Base-by-base conservation (phyloP, 2,797 vertebrate genomes). In the Cichlasoma orientale region DNA sequence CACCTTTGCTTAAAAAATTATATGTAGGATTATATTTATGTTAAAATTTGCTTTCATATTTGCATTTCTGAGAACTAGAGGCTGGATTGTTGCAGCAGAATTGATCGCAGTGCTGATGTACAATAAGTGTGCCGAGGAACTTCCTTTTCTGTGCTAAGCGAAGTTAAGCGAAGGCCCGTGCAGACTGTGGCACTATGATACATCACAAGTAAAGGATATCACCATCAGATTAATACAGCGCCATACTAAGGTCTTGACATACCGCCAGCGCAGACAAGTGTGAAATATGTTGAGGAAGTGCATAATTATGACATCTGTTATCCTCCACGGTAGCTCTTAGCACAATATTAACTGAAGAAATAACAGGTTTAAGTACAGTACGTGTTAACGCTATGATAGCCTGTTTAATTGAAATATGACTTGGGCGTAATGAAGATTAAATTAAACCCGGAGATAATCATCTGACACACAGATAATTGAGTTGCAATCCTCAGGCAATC, bases 231-330 rank as follows among this genome's bases (percentile, higher is more conserved):
- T 96, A 94, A 95, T 95, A 95, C 91, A 88, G 36, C 85, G 56
- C 68, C 88, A 78, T 81, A 80, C 61, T 59, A 54, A 87, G 91
- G 83, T 86, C 85, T 23, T 56, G 66, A 86, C 77, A 56, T 61
- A 27, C 59, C 18, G 68, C 84, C 92, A 87, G 89, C 92, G 85
- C 94, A 88, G 93, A 91, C 71, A 74, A 95, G 95, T 95, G 93
- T 95, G 95, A 96, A 97, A 96, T 94, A 93, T 96, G 92, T 95
- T 95, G 94, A 93, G 95, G 96, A 96, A 97, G 94, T 95, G 95
- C 96, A 96, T 98, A 97, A 98, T 98, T 97, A 97, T 97, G 96
- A 97, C 96, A 97, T 98, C 95, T 96, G 96, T 96, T 97, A 96
- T 92, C 95, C 94, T 94, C 91, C 66, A 75, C 87, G 87, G 93